These are phyloP conservation scores for Xestoiulus laeticollis DNA, from an alignment of 2,888 invertebrate genomes.

Conservation along the genomic window DNA sequence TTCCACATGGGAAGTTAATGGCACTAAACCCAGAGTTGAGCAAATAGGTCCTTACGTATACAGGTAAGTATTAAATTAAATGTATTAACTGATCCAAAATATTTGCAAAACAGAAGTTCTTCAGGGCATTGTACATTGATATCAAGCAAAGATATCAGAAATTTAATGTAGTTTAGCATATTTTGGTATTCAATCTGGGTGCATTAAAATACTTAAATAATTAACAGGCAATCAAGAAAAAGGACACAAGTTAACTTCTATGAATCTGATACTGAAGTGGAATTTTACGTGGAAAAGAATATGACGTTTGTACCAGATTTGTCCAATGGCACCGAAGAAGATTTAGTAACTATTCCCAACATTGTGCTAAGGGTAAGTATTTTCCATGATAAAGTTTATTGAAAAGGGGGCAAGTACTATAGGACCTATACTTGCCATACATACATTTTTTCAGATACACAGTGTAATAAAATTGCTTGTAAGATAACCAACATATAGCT, in stretches of 20 bases:
- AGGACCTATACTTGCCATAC: too few species aligned
- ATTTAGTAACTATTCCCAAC: background rate
- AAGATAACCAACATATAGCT: background rate
- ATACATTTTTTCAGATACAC: too few species aligned
- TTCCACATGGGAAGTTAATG: conserved; percentile 17
- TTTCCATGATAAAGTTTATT: background rate
- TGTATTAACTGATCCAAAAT: too few species aligned
- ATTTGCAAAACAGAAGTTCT: too few species aligned
- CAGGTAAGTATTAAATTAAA: conserved; percentile 16
- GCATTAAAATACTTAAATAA: too few species aligned
- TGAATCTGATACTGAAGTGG: background rate
- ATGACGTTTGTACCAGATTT: background rate
- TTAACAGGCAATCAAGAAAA: background rate
- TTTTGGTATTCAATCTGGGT: too few species aligned
- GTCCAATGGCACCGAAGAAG: conserved; percentile 44
- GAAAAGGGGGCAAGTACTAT: too few species aligned
- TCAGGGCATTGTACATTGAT: too few species aligned
- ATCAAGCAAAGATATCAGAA: too few species aligned
- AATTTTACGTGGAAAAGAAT: background rate
- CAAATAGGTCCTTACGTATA: conserved; percentile 43
- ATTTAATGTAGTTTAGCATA: too few species aligned
- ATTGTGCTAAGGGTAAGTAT: background rate
- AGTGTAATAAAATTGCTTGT: too few species aligned
- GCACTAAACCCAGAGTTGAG: conserved; percentile 29
- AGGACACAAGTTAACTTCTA: background rate